Evolutionary conservation across 2,888 invertebrate genomes (phyloP).

Genomic region (Cryptocheilus praepositus): DNA sequence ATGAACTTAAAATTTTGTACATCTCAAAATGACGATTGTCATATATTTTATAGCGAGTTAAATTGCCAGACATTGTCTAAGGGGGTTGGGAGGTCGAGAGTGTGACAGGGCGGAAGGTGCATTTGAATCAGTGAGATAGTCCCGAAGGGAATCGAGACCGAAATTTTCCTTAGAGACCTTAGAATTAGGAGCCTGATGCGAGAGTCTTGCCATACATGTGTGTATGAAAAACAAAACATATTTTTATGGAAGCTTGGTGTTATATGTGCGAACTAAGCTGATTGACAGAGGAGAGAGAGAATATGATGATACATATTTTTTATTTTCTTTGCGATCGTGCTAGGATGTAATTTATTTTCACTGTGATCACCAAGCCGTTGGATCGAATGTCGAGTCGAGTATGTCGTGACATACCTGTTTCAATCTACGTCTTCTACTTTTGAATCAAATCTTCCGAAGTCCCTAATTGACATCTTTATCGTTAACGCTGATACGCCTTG

Average conservation of each 20-base stretch:
- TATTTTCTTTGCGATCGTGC: constrained; percentile 24
- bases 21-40: too few relatives aligned
- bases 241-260: constrained; percentile 69
- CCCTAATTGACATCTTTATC: too few relatives aligned
- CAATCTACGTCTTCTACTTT: neutral
- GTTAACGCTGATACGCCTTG: too few relatives aligned
- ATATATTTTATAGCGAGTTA: too few relatives aligned
- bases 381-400: constrained; percentile 4
- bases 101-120: too few relatives aligned
- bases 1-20: constrained; percentile 6
- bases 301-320: constrained; percentile 30
- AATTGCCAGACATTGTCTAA: too few relatives aligned
- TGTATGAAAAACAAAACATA: constrained; percentile 64
- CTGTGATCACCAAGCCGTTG: constrained; percentile 12
- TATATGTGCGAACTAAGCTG: constrained; percentile 40
- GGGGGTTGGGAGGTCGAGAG: too few relatives aligned
- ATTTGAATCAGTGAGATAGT: too few relatives aligned
- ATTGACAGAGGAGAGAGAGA: constrained; percentile 29
- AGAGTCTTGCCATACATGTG: constrained; percentile 63
- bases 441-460: neutral
- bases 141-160: constrained; percentile 33
- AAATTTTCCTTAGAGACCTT: constrained; percentile 52
- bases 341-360: constrained; percentile 12
- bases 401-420: constrained; percentile 3
- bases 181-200: constrained; percentile 60